These are phyloP conservation scores for Sipha flava DNA, from an alignment of 1,140 invertebrate species.

Conservation along the genomic window DNA sequence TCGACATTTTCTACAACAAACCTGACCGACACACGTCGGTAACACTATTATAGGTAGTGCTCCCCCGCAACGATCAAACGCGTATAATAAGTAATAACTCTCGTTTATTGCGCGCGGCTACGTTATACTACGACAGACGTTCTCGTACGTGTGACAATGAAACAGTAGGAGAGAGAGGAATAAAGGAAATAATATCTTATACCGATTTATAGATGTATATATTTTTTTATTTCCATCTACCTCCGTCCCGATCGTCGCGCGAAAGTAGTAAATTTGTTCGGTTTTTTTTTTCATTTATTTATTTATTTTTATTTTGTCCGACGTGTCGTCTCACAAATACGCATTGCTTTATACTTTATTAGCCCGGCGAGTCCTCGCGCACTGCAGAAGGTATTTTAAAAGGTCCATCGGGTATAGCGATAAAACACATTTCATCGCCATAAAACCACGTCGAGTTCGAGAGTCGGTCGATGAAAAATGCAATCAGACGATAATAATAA, in stretches of 20 bases:
- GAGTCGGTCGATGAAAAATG: neutral
- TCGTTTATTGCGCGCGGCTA: no score
- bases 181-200: neutral
- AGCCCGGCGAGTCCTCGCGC: neutral
- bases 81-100: no score
- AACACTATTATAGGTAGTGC: no score
- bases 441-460: neutral
- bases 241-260: neutral
- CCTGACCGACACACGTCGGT: neutral
- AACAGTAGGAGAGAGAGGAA: no score
- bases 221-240: no score
- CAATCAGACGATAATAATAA: neutral
- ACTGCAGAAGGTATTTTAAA: neutral
- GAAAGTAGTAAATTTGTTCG: neutral
- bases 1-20: slow-evolving; percentile 1
- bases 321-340: neutral
- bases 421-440: slow-evolving; percentile 13
- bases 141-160: neutral
- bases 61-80: no score
- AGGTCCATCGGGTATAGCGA: neutral
- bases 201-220: no score
- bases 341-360: neutral
- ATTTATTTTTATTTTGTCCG: neutral
- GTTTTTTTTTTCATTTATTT: neutral
- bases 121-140: no score